Evolutionary conservation across 2,888 invertebrate genomes (phyloP).

Genomic region (Leistus spinibarbis): DNA sequence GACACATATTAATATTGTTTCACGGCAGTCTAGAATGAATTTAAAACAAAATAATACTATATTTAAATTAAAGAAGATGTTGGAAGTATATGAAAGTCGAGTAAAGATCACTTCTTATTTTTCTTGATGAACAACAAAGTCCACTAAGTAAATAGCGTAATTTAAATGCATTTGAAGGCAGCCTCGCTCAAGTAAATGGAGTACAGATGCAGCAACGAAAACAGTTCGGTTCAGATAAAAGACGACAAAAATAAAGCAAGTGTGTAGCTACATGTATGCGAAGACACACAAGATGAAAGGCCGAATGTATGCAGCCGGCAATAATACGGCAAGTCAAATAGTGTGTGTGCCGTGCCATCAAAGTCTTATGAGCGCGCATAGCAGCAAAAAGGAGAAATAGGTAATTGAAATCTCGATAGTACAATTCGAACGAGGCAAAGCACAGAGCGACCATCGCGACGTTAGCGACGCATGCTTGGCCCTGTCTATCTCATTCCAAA

Average conservation of each 20-base stretch:
- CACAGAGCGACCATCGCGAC: not conserved
- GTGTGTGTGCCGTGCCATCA: not conserved
- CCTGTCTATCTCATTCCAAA: slow-evolving; percentile 33
- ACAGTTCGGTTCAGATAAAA: not conserved
- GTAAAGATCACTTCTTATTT: too few relatives aligned
- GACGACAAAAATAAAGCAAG: not conserved
- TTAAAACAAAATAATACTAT: too few relatives aligned
- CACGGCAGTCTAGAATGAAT: too few relatives aligned
- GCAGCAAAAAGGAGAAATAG: slow-evolving; percentile 3
- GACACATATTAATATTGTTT: too few relatives aligned
- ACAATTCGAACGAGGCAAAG: not conserved
- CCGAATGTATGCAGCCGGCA: not conserved
- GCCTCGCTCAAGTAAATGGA: not conserved
- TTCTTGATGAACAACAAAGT: not conserved
- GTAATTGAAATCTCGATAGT: slow-evolving; percentile 31
- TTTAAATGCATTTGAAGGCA: not conserved
- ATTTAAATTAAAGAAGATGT: too few relatives aligned
- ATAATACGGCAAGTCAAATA: not conserved
- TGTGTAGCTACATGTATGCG: not conserved
- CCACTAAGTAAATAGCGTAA: not conserved
- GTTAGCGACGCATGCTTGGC: slow-evolving; percentile 6
- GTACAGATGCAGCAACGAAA: not conserved
- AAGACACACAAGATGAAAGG: not conserved
- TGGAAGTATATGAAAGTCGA: too few relatives aligned
- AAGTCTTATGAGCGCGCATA: not conserved